These are phyloP conservation scores for Temnothorax ravouxi DNA, from an alignment of 2,888 invertebrate species.

Conservation along the genomic window DNA sequence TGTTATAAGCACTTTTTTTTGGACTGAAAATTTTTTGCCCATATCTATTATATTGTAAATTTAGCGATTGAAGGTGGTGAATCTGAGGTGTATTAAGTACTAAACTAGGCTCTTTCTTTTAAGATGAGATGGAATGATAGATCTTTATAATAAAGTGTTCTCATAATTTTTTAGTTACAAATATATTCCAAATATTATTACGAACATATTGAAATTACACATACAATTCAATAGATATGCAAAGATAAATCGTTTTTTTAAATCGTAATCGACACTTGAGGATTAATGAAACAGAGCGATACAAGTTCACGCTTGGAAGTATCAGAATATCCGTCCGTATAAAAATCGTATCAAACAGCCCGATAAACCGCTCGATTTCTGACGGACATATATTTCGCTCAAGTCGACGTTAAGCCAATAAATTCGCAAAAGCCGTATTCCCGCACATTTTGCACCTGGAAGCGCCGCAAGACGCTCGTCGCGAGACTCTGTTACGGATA, in stretches of 20 bases:
- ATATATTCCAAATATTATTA: neutral
- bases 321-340: neutral
- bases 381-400: slow-evolving; percentile 11
- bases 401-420: slow-evolving; percentile 19
- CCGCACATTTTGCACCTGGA: slow-evolving; percentile 10
- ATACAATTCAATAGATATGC: neutral
- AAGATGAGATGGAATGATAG: neutral
- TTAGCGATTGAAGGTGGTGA: neutral
- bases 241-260: neutral
- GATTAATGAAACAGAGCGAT: slow-evolving; percentile 21
- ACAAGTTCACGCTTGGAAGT: neutral
- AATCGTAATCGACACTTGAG: neutral
- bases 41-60: neutral
- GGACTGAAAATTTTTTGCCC: neutral
- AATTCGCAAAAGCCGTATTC: slow-evolving; percentile 19
- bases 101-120: neutral
- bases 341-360: slow-evolving; percentile 7
- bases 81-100: neutral
- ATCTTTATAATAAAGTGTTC: neutral
- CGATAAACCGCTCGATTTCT: slow-evolving; percentile 23
- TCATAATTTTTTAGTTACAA: slow-evolving; percentile 17
- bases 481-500: slow-evolving; percentile 63
- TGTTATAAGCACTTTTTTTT: neutral
- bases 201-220: neutral
- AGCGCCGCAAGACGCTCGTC: slow-evolving; percentile 30